A percentile compares a stretch with the other conserved stretches of the same genome.
These are phyloP conservation scores for Camponotus vicinus DNA, from an alignment of 1,140 invertebrate species.

Conservation along the genomic window DNA sequence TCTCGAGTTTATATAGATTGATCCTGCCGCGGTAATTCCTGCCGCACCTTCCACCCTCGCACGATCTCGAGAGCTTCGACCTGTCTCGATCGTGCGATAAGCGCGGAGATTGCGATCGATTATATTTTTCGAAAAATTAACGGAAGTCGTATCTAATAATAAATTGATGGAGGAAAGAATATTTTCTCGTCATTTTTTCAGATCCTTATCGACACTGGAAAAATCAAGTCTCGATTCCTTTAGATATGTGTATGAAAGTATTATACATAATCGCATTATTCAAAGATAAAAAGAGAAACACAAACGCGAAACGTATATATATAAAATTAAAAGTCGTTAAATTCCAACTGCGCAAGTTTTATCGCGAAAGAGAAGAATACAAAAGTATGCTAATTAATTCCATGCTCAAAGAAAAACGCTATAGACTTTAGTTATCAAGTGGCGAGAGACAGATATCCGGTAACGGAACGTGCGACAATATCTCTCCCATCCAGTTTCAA, in stretches of 20 bases:
- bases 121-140: neutral
- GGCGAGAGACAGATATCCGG: constrained; percentile 13
- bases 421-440: neutral
- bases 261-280: neutral
- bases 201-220: neutral
- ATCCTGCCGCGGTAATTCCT: constrained; percentile 44
- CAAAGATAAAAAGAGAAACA: neutral
- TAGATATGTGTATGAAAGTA: neutral
- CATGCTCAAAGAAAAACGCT: no score
- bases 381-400: neutral
- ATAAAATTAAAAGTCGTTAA: neutral
- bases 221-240: neutral
- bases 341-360: no score
- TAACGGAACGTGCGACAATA: constrained; percentile 45
- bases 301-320: neutral
- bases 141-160: neutral
- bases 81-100: constrained; percentile 35
- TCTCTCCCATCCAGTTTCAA: neutral
- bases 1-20: constrained; percentile 27
- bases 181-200: neutral
- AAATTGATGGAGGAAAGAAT: neutral
- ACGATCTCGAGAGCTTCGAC: constrained; percentile 19
- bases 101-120: constrained; percentile 17
- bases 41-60: constrained; percentile 57
- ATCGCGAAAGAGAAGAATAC: no score